Base-by-base conservation (phyloP, 2,888 invertebrate genomes). In the Drosophila hamatofila region DNA sequence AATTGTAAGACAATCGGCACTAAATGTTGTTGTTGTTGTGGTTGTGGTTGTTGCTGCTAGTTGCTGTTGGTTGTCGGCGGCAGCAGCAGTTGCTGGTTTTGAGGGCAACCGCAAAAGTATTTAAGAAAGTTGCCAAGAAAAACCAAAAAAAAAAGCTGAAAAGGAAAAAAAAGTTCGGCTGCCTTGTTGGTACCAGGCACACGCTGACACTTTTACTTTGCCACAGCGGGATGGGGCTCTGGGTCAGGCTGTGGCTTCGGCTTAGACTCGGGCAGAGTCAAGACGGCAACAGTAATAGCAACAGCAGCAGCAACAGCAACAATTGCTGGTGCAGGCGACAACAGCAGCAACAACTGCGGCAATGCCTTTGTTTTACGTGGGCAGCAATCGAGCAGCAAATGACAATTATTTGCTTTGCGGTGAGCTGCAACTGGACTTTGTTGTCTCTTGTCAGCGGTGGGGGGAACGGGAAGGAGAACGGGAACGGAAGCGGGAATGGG, bases 201-300 rank as follows among this genome's bases (percentile, higher is more conserved):
- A 77, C 81, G 84, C 89, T 85, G 84, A 86, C 84, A 85, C 84
- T 88, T 85, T 85, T 88, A 85, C 89, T 85, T 79, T 69, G 79
- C 70, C 72, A 35, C 42, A 16, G 46, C 16, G n/a, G 5, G 9
- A 8, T 30, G 46, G 35, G 35, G 55, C 44, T 33, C 37, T 46
- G 52, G 30, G 30, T 49, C 52, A 23, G 48, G 33, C 60, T 23
- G 14, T 23, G 23, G 25, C 48, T 30, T 12, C 2, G 37, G n/a
- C 33, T 21, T 14, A 25, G 27, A 1, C 14, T 35, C 16, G 16
- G 35, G 54, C 35, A 23, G 9, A 39, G 39, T 6, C 21, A n/a
- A 3, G 37, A 16, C 30, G 21, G 46, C 52, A 75, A 44, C 56
- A 57, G 46, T 27, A 27, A 48, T 52, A 54, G 46, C 62, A 62